Conservation (phyloP, 1,140 invertebrate species). For the Archivesica marissinica region DNA sequence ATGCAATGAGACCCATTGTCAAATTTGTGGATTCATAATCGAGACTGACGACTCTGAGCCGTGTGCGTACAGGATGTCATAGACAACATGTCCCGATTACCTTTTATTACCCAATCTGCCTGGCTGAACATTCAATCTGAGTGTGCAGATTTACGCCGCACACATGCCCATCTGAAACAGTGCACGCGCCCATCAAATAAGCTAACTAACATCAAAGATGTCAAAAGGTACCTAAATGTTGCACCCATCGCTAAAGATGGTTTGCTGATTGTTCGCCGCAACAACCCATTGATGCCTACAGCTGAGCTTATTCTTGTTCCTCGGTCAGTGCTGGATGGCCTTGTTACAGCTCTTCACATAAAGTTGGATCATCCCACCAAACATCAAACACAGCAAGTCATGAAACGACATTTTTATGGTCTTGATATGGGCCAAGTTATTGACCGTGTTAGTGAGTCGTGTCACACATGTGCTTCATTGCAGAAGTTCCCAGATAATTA, state of each 20-base stretch:
- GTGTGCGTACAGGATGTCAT: conserved; percentile 2
- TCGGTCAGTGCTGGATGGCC: conserved; percentile 33
- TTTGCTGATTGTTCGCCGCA: conserved; percentile 52
- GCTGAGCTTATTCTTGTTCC: conserved; percentile 62
- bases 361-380: conserved; percentile 54
- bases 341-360: conserved; percentile 56
- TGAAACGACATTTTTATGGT: conserved; percentile 61
- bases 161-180: conserved; percentile 62
- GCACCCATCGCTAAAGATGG: conserved; percentile 60
- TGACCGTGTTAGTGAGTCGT: neutral
- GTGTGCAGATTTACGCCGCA: conserved; percentile 63
- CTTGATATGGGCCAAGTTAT: conserved; percentile 51
- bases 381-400: conserved; percentile 39
- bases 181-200: conserved; percentile 66
- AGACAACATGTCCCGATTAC: neutral
- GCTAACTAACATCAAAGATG: conserved; percentile 60
- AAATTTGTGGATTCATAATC: conserved; percentile 35
- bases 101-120: conserved; percentile 30
- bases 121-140: conserved; percentile 50
- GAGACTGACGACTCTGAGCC: conserved; percentile 14
- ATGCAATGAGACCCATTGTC: conserved; percentile 29
- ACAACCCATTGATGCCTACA: conserved; percentile 40
- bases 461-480: conserved; percentile 46
- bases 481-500: conserved; percentile 15
- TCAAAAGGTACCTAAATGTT: conserved; percentile 55